Conservation (phyloP, 1,140 invertebrate genomes). For the Trichomalopsis sarcophagae region DNA sequence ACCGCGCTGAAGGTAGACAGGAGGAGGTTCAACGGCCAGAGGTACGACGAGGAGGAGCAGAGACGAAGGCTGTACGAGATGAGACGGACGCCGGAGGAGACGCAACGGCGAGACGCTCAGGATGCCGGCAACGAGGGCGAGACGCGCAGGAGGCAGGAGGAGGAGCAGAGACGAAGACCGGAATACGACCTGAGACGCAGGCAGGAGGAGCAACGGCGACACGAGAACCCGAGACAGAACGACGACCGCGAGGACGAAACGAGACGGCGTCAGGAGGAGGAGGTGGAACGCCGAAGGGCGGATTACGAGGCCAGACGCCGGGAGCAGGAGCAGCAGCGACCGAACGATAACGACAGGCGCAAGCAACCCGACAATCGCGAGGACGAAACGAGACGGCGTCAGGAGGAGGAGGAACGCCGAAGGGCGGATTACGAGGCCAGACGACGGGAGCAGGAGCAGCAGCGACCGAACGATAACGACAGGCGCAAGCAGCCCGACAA, state of each 20-base stretch:
- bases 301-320: not conserved
- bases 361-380: not conserved
- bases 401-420: not conserved
- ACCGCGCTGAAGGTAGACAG: not conserved
- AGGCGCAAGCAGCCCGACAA: not conserved
- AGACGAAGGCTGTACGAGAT: conserved; percentile 27
- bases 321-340: not conserved
- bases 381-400: not conserved
- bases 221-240: not conserved
- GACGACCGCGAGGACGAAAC: not conserved
- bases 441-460: not conserved
- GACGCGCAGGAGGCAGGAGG: conserved; percentile 13
- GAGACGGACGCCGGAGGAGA: not conserved
- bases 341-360: not conserved
- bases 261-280: not conserved
- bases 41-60: conserved; percentile 37
- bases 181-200: not conserved
- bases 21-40: not conserved
- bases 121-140: conserved; percentile 48
- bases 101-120: too few species aligned
- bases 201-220: not conserved
- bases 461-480: too few species aligned
- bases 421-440: not conserved
- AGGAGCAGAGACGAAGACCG: conserved; percentile 28
- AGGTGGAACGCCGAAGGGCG: too few species aligned